These are phyloP conservation scores for Alosa sapidissima DNA, from an alignment of 2,797 vertebrate species.

Conservation along the genomic window DNA sequence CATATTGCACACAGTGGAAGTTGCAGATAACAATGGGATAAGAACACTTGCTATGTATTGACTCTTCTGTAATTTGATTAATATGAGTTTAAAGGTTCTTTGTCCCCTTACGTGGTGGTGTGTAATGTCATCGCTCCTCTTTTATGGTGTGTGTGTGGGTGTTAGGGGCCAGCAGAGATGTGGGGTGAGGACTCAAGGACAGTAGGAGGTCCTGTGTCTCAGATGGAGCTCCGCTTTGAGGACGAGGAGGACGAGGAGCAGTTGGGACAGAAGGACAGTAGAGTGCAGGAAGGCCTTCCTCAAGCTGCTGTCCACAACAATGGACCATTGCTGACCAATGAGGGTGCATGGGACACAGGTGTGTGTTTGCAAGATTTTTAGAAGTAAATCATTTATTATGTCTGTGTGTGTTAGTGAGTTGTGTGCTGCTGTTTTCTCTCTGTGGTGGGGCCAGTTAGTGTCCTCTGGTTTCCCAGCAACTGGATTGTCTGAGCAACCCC, in stretches of 20 bases:
- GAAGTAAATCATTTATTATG: too few species aligned
- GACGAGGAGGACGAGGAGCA: conserved; percentile 59
- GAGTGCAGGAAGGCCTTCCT: neutral
- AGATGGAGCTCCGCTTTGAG: conserved; percentile 73
- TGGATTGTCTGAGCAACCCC: neutral
- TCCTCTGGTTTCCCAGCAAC: neutral
- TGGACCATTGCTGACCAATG: conserved; percentile 41
- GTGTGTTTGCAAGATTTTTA: neutral
- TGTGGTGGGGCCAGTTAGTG: neutral
- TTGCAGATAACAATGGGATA: neutral
- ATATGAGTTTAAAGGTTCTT: neutral
- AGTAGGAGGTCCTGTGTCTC: conserved; percentile 61
- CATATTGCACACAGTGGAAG: too few species aligned
- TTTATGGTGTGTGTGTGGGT: neutral
- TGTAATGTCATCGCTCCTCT: neutral
- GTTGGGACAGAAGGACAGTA: neutral
- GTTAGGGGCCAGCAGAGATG: neutral
- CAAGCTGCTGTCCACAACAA: conserved; percentile 27
- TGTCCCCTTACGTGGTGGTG: neutral
- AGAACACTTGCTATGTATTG: neutral
- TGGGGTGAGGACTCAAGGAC: neutral
- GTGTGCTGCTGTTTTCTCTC: neutral
- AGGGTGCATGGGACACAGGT: conserved; percentile 74
- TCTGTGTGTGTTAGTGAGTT: neutral
- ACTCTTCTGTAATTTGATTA: neutral